These are phyloP conservation scores for Pygoscelis antarcticus DNA, from an alignment of 2,113 vertebrate species.

Conservation along the genomic window DNA sequence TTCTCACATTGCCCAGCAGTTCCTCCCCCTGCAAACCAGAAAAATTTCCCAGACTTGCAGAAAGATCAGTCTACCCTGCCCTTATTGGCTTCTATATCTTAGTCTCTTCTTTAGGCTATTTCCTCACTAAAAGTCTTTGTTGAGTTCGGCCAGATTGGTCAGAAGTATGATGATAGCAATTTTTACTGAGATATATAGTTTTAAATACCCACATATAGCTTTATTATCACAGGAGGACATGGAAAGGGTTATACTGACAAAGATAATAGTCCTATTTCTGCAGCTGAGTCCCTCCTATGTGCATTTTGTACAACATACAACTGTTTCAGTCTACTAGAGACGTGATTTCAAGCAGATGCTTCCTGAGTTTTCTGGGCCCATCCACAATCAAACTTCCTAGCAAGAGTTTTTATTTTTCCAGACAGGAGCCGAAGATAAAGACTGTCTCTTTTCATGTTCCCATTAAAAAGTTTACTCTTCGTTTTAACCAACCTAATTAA, in stretches of 20 bases:
- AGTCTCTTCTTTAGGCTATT: neutral
- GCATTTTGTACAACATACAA: neutral
- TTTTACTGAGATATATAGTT: neutral
- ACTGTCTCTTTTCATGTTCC: neutral
- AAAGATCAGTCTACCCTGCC: neutral
- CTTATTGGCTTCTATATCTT: neutral
- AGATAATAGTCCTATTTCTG: neutral
- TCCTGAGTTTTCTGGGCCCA: neutral
- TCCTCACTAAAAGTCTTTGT: neutral
- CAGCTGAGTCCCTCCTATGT: neutral
- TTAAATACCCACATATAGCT: neutral
- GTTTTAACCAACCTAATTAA: neutral
- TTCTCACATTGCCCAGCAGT: neutral
- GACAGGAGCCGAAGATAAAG: neutral
- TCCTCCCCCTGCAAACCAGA: neutral
- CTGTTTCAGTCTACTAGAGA: neutral
- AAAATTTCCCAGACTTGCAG: neutral
- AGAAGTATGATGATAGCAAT: neutral
- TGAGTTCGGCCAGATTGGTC: neutral
- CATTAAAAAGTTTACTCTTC: neutral
- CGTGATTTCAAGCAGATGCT: neutral
- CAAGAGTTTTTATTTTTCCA: neutral
- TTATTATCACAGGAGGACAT: neutral
- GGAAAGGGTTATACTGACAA: neutral
- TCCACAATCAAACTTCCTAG: neutral